Conservation (phyloP, 2,888 invertebrate genomes). For the Epistrophe grossulariae region DNA sequence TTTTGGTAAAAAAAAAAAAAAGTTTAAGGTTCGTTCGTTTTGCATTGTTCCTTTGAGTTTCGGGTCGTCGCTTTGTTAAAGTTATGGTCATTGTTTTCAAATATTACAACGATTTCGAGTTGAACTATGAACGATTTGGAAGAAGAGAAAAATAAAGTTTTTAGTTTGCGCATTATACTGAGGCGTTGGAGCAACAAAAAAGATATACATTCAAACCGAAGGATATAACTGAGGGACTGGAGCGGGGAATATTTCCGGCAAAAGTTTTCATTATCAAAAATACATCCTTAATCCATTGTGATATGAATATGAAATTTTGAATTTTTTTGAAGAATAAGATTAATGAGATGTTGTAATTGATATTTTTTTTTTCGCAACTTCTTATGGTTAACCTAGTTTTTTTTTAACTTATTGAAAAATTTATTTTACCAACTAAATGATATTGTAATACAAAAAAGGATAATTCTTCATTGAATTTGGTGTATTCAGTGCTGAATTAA, state of each 20-base stretch:
- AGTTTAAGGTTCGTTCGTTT: slow-evolving; percentile 49
- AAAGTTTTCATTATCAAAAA: slow-evolving; percentile 49
- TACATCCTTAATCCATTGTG: slow-evolving; percentile 17
- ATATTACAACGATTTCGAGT: slow-evolving; percentile 69
- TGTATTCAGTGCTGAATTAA: too few relatives aligned
- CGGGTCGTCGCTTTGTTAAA: slow-evolving; percentile 60
- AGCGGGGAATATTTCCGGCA: slow-evolving; percentile 17
- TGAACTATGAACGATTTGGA: slow-evolving; percentile 65
- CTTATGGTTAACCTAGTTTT: background rate
- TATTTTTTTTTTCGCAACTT: background rate
- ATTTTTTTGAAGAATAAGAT: background rate
- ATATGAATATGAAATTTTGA: slow-evolving; percentile 36
- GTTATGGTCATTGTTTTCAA: slow-evolving; percentile 74
- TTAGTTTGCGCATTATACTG: slow-evolving; percentile 58
- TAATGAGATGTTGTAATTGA: background rate
- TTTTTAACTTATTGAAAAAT: too few relatives aligned
- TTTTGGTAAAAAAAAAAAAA: slow-evolving; percentile 33
- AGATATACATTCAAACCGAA: slow-evolving; percentile 15
- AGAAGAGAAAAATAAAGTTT: slow-evolving; percentile 33
- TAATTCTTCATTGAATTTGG: too few relatives aligned
- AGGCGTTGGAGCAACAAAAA: slow-evolving; percentile 58
- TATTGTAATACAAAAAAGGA: too few relatives aligned
- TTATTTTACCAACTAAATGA: too few relatives aligned
- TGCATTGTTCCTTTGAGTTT: slow-evolving; percentile 67
- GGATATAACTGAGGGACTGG: too few relatives aligned